Conservation (phyloP, 2,797 vertebrate genomes). For the Pantherophis alleghaniensis region DNA sequence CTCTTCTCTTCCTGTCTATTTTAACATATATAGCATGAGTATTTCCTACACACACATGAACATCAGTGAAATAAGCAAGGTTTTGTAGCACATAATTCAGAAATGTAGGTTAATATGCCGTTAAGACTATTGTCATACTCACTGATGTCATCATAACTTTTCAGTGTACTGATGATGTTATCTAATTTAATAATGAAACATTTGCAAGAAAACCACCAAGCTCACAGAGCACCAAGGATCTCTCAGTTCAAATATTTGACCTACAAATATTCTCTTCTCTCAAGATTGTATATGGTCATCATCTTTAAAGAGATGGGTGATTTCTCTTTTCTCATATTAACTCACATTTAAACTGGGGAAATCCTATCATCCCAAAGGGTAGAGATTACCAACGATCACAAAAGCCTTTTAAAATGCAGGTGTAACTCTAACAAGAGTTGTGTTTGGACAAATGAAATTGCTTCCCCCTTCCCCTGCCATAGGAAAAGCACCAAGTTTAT, state of each 20-base stretch:
- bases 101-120: background rate
- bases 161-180: background rate
- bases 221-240: background rate
- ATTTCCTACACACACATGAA: background rate
- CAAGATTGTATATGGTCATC: background rate
- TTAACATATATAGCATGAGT: background rate
- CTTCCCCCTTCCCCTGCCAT: background rate
- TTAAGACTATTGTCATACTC: background rate
- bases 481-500: background rate
- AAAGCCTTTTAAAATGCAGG: background rate
- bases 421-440: background rate
- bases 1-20: background rate
- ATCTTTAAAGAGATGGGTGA: background rate
- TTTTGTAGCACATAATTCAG: background rate
- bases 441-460: background rate
- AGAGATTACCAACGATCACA: background rate
- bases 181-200: background rate
- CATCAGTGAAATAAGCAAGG: background rate
- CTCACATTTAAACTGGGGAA: background rate
- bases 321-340: background rate
- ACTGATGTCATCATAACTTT: background rate
- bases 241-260: background rate
- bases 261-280: background rate
- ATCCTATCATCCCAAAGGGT: background rate
- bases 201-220: background rate